phyloP scores from a whole-genome alignment of 1,140 invertebrate genomes.

The Galleria mellonella region DNA sequence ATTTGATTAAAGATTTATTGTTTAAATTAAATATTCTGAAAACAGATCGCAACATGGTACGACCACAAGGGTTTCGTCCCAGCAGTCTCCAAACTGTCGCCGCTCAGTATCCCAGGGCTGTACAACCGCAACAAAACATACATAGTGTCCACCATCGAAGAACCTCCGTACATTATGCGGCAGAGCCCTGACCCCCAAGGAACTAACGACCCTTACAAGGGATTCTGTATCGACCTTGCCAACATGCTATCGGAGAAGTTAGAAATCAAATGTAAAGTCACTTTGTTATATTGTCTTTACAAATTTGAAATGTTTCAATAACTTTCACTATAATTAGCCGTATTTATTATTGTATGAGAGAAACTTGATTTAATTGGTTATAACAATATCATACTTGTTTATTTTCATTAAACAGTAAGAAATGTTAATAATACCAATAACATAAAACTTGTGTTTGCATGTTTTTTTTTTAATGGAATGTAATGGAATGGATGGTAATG shows the following conservation, averaged over 20 bases:
- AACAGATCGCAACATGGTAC: conserved; percentile 92
- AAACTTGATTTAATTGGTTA: too few species aligned
- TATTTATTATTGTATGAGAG: too few species aligned
- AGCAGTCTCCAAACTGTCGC: conserved; percentile 82
- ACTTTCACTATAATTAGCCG: too few species aligned
- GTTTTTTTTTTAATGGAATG: too few species aligned
- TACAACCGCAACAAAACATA: conserved; percentile 91
- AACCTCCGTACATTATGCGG: conserved; percentile 89
- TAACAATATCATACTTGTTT: too few species aligned
- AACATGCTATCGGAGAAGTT: conserved; percentile 87
- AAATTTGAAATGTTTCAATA: too few species aligned
- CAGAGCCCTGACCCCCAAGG: conserved; percentile 77
- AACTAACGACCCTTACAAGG: conserved; percentile 91
- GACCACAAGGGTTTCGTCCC: conserved; percentile 85
- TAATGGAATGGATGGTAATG: too few species aligned
- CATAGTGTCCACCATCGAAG: conserved; percentile 92
- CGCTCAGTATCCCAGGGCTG: conserved; percentile 81
- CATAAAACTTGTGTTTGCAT: background rate
- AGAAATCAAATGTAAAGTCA: conserved; percentile 87
- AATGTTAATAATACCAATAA: background rate
- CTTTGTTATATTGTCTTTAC: too few species aligned
- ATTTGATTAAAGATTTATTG: too few species aligned
- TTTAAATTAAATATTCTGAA: conserved; percentile 1
- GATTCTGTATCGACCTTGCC: conserved; percentile 95
- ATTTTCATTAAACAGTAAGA: too few species aligned